Evolutionary conservation across 2,797 vertebrate genomes (phyloP), one percentile per base, ranked within the genome.

Genomic region (Pipistrellus pygmaeus): DNA sequence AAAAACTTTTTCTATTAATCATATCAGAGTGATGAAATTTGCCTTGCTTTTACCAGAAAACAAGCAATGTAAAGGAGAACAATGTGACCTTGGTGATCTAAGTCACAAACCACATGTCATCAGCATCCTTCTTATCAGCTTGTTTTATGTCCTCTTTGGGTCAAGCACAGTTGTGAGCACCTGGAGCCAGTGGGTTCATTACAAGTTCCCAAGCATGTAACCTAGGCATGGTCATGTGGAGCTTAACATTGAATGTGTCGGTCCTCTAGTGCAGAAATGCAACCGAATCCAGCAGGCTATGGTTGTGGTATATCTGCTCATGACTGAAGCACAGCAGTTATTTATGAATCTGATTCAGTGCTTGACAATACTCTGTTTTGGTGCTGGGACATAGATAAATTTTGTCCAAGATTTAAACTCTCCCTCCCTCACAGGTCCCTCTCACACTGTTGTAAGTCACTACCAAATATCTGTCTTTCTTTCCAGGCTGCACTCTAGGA

Each of bases 1-100:
- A 13, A 57, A n/a, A 88, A 64, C 27, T 84, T 76, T 93, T 83
- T 71, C 81, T 91, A 23, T 82, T 75, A 83, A 83, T 95, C 68
- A 80, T 12, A 69, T 68, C 66, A 48, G 57, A 84, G 75, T 93
- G 57, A 89, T 21, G 60, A 71, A 87, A 76, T 12, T 8, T 76
- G 38, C 35, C 66, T 83, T 88, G 30, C 51, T 91, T 95, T 72
- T 51, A 76, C 27, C 32, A 85, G 51, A 92, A 78, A 78, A 21
- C 27, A 73, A 89, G 38, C 27, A 88, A 85, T 3, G 0, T 69
- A 71, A 89, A 84, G 60, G 55, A 91, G 64, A 68, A 85, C 7
- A 66, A 8, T 57, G 44, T 62, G 62, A 44, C 81, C 55, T 10
- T 38, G 44, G 44, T 23, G 8, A 75, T 38, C 73, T 44, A 71